Conservation (phyloP, 2,797 vertebrate genomes). For the Anas acuta region DNA sequence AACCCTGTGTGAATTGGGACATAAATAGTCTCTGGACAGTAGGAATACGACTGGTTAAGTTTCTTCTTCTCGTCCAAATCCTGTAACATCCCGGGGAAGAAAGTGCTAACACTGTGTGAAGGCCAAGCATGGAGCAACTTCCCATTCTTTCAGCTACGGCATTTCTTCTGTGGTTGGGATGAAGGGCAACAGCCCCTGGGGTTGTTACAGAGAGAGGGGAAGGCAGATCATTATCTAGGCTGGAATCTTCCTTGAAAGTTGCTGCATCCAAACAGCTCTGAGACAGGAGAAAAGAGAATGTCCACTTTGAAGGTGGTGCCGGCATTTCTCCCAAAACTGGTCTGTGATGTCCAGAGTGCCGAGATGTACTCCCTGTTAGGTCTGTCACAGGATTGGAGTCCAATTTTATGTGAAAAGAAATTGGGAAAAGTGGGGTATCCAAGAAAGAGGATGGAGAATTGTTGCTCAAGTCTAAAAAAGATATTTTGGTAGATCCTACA, state of each 20-base stretch:
- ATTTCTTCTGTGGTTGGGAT: background rate
- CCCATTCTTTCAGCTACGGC: slow-evolving; percentile 49
- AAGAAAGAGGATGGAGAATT: slow-evolving; percentile 36
- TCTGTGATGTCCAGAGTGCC: slow-evolving; percentile 43
- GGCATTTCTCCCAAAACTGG: slow-evolving; percentile 2
- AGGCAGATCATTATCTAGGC: slow-evolving; percentile 8
- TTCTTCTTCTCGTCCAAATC: slow-evolving; percentile 80
- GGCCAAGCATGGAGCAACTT: slow-evolving; percentile 73
- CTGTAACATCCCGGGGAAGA: slow-evolving; percentile 82
- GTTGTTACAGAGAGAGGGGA: slow-evolving; percentile 2
- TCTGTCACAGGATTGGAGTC: slow-evolving; percentile 36
- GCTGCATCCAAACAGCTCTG: slow-evolving; percentile 38
- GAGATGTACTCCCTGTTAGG: slow-evolving; percentile 42
- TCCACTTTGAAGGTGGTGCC: slow-evolving; percentile 65
- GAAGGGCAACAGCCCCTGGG: slow-evolving; percentile 13
- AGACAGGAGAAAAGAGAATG: slow-evolving; percentile 76
- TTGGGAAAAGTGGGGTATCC: slow-evolving; percentile 51
- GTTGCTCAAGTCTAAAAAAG: slow-evolving; percentile 53
- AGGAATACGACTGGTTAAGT: slow-evolving; percentile 70
- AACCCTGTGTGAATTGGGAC: slow-evolving; percentile 75
- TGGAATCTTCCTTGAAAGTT: slow-evolving; percentile 63
- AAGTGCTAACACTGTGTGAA: slow-evolving; percentile 84
- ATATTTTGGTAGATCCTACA: slow-evolving; percentile 62
- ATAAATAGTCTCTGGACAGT: slow-evolving; percentile 76
- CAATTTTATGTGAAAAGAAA: slow-evolving; percentile 71